Evolutionary conservation across 2,113 vertebrate genomes (phyloP).

Genomic region (Cheilinus undulatus): DNA sequence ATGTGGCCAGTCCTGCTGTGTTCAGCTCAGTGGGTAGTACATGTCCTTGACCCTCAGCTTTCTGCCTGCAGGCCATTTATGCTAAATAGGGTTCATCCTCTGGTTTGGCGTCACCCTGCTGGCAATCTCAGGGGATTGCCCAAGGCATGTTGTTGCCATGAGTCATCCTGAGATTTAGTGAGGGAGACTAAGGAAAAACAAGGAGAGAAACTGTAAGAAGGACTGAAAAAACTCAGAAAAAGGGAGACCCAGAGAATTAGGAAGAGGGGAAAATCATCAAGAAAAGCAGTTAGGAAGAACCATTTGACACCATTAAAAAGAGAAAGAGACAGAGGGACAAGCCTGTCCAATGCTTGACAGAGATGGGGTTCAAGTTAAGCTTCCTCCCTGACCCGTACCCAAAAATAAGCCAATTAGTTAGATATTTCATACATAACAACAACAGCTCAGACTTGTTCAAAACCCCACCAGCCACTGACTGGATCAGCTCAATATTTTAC

Average conservation of each 20-base stretch:
- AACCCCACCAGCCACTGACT: conserved; percentile 47
- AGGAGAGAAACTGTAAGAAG: not conserved
- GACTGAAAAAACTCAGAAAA: not conserved
- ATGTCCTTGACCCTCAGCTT: conserved; percentile 40
- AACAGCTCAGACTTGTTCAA: conserved; percentile 41
- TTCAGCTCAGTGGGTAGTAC: conserved; percentile 20
- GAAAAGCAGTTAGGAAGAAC: conserved; percentile 3
- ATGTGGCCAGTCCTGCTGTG: conserved; percentile 5
- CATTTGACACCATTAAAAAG: conserved; percentile 1
- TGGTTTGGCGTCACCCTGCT: conserved; percentile 23
- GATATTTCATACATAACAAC: conserved; percentile 40
- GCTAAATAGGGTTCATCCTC: conserved; percentile 45
- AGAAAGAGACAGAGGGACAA: conserved; percentile 3
- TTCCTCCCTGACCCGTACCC: conserved; percentile 17
- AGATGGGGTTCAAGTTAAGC: conserved; percentile 35
- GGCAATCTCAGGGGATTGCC: conserved; percentile 27
- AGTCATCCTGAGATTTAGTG: conserved; percentile 43
- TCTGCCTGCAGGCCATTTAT: conserved; percentile 25
- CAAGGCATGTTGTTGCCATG: conserved; percentile 31
- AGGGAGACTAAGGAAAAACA: conserved; percentile 16
- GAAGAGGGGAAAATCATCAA: conserved; percentile 4
- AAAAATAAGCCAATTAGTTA: conserved; percentile 50
- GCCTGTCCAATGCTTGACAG: conserved; percentile 39
- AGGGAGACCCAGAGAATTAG: not conserved
- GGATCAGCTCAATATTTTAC: conserved; percentile 66